These are phyloP conservation scores for Musca domestica DNA, from an alignment of 1,140 invertebrate species.

Conservation along the genomic window DNA sequence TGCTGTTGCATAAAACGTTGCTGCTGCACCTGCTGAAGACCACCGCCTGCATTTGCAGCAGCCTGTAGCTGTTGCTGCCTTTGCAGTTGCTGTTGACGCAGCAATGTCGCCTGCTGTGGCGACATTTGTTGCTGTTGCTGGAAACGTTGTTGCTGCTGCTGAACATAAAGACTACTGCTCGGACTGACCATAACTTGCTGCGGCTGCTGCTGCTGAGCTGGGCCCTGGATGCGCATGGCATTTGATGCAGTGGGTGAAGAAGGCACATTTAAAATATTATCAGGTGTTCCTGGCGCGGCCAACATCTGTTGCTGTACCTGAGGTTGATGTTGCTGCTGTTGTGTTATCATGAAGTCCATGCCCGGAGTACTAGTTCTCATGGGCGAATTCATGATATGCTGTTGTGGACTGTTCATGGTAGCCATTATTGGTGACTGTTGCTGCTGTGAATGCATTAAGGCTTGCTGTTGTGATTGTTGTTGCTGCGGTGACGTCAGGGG, in stretches of 20 bases:
- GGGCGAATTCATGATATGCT: constrained; percentile 41
- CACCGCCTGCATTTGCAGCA: constrained; percentile 29
- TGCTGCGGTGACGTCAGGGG: constrained; percentile 28
- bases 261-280: constrained; percentile 38
- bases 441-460: constrained; percentile 3
- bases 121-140: constrained; percentile 34
- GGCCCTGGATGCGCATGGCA: constrained; percentile 36
- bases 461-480: constrained; percentile 32
- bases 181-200: constrained; percentile 41
- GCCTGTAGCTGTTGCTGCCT: constrained; percentile 34
- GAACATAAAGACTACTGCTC: constrained; percentile 39
- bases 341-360: constrained; percentile 35
- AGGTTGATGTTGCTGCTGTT: constrained; percentile 33
- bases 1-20: constrained; percentile 47
- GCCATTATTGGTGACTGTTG: constrained; percentile 15
- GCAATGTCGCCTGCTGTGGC: constrained; percentile 26
- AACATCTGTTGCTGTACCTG: constrained; percentile 36
- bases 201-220: constrained; percentile 33
- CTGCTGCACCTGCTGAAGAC: constrained; percentile 44
- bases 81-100: constrained; percentile 36
- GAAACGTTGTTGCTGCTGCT: constrained; percentile 45
- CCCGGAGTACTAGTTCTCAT: constrained; percentile 37
- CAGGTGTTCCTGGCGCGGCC: constrained; percentile 25
- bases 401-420: constrained; percentile 28
- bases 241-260: constrained; percentile 36